Conservation (phyloP, 2,113 vertebrate species). For the Rhombomys opimus region DNA sequence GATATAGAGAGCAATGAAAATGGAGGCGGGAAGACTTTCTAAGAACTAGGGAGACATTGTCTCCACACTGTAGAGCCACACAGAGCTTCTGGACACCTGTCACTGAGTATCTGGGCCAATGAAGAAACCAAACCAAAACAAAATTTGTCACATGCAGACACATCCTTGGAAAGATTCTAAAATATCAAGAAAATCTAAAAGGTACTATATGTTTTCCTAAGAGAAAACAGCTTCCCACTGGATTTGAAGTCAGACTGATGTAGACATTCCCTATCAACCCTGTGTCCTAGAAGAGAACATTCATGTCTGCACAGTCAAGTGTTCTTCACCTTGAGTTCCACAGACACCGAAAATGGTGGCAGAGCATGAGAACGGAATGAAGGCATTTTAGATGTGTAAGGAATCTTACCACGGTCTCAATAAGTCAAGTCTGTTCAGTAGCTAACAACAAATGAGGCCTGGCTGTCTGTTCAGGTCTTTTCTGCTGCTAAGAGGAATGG, state of each 20-base stretch:
- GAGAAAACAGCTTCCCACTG: background rate
- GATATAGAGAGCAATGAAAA: background rate
- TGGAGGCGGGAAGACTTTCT: background rate
- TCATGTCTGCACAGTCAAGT: background rate
- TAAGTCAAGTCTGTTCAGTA: background rate
- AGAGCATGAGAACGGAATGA: background rate
- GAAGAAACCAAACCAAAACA: background rate
- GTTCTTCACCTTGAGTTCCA: conserved; percentile 3
- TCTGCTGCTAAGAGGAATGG: background rate
- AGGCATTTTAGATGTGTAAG: background rate
- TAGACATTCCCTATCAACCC: background rate
- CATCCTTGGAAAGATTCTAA: conserved; percentile 19
- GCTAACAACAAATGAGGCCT: background rate
- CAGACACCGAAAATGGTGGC: background rate
- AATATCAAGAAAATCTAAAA: background rate
- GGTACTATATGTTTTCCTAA: background rate
- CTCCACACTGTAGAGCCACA: background rate
- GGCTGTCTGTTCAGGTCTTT: too few relatives aligned
- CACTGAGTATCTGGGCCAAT: background rate
- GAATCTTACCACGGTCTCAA: background rate
- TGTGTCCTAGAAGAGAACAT: background rate
- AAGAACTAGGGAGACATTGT: background rate
- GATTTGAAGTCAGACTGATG: background rate
- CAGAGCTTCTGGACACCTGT: background rate
- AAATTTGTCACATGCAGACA: background rate